These are phyloP conservation scores for Pelodiscus sinensis DNA, from an alignment of 2,113 vertebrate species.

Conservation along the genomic window DNA sequence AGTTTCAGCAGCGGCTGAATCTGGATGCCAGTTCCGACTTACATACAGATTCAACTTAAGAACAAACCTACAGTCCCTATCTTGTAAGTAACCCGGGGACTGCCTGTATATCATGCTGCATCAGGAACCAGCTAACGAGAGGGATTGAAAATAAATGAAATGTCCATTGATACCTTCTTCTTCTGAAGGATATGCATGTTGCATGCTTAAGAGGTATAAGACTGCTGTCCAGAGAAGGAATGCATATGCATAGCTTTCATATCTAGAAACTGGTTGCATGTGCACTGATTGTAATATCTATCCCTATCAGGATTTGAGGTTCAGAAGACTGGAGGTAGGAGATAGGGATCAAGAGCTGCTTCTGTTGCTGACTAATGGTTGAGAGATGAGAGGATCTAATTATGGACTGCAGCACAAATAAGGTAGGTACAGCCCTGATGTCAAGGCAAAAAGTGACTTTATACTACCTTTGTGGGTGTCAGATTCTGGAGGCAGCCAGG, in stretches of 20 bases:
- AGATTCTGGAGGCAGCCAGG: neutral
- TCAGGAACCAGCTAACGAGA: neutral
- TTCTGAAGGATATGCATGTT: neutral
- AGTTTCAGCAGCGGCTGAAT: no score
- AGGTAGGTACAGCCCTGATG: neutral
- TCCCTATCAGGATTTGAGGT: neutral
- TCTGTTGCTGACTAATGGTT: neutral
- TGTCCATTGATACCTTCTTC: neutral
- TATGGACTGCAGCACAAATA: neutral
- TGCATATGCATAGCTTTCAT: neutral
- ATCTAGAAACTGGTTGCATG: neutral
- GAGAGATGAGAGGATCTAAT: neutral
- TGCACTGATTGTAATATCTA: neutral
- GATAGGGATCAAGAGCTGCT: neutral
- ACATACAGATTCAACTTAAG: no score
- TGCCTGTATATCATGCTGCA: fast-evolving
- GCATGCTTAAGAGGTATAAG: neutral
- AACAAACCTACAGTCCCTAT: no score
- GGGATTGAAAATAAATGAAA: neutral
- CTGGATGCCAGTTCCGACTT: no score
- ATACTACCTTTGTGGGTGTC: neutral
- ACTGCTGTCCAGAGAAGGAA: neutral
- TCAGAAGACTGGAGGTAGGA: neutral
- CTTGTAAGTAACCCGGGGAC: no score
- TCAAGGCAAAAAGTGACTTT: neutral